A percentile compares a stretch with the other conserved stretches of the same genome.
phyloP scores from a whole-genome alignment of 1,140 invertebrate species.

The Oreohelix idahoensis region DNA sequence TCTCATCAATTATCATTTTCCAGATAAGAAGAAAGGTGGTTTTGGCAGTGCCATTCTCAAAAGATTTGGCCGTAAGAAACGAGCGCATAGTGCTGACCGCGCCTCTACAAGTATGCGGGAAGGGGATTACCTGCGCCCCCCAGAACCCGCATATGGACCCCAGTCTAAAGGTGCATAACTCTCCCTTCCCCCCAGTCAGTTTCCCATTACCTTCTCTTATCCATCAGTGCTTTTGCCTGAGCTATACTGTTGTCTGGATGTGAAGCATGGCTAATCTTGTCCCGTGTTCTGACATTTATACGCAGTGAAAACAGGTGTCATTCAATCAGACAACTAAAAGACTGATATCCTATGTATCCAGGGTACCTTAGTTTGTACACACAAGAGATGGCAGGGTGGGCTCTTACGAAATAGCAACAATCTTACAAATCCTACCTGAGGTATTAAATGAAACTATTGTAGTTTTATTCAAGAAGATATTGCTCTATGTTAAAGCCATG shows the following conservation, averaged over 20 bases:
- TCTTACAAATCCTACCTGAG: too few relatives aligned
- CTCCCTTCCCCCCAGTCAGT: background rate
- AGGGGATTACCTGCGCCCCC: constrained; percentile 56
- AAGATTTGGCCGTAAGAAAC: constrained; percentile 62
- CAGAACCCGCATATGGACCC: constrained; percentile 50
- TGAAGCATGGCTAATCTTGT: background rate
- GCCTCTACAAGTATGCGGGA: constrained; percentile 51
- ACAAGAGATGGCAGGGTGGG: too few relatives aligned
- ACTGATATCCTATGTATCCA: too few relatives aligned
- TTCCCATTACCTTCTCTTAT: background rate
- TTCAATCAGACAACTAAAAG: too few relatives aligned
- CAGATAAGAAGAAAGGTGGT: constrained; percentile 64
- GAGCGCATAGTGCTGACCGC: constrained; percentile 62
- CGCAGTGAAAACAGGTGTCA: background rate
- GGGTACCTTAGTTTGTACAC: too few relatives aligned
- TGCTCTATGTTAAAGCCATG: too few relatives aligned
- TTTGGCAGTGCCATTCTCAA: constrained; percentile 57
- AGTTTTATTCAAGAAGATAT: too few relatives aligned
- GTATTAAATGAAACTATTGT: too few relatives aligned
- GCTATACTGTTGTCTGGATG: background rate
- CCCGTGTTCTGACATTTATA: background rate
- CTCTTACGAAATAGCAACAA: too few relatives aligned
- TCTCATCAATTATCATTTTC: constrained; percentile 39
- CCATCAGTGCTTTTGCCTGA: background rate
- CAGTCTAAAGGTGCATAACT: constrained; percentile 56